Percentiles rank a stretch among this genome's conserved stretches.
Evolutionary conservation across 2,797 vertebrate genomes (phyloP).

Genomic region (Syngnathus rostellatus): DNA sequence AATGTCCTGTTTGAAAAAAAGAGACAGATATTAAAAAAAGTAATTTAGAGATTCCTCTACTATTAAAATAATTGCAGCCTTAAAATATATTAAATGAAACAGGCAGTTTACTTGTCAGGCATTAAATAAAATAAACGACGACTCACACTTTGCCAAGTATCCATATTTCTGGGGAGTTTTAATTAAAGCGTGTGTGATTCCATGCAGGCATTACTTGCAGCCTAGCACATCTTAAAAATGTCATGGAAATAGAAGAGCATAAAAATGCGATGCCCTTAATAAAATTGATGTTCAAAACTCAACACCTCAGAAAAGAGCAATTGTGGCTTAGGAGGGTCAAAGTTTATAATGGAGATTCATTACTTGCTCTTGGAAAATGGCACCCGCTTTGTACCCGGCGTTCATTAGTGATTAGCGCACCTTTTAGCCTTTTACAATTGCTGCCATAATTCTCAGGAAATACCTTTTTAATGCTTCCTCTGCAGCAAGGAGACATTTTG

Average conservation of each 20-base stretch:
- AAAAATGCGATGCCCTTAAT: constrained; percentile 58
- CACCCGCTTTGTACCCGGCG: constrained; percentile 56
- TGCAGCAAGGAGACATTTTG: constrained; percentile 42
- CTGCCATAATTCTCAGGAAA: constrained; percentile 62
- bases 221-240: constrained; percentile 54
- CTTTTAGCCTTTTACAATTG: constrained; percentile 62
- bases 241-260: constrained; percentile 52
- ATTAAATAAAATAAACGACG: not conserved
- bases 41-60: no score
- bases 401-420: constrained; percentile 67
- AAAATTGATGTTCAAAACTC: constrained; percentile 61
- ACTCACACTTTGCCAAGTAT: not conserved
- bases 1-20: no score
- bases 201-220: constrained; percentile 7
- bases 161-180: not conserved
- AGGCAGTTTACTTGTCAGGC: no score
- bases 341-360: constrained; percentile 61
- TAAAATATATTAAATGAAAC: no score
- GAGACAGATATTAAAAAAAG: no score
- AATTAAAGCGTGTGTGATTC: constrained; percentile 35
- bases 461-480: constrained; percentile 62
- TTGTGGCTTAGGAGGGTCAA: constrained; percentile 50
- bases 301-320: constrained; percentile 49
- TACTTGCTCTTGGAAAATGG: constrained; percentile 62
- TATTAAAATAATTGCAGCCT: no score